phyloP scores from a whole-genome alignment of 2,797 vertebrate genomes.

The Euthynnus affinis region DNA sequence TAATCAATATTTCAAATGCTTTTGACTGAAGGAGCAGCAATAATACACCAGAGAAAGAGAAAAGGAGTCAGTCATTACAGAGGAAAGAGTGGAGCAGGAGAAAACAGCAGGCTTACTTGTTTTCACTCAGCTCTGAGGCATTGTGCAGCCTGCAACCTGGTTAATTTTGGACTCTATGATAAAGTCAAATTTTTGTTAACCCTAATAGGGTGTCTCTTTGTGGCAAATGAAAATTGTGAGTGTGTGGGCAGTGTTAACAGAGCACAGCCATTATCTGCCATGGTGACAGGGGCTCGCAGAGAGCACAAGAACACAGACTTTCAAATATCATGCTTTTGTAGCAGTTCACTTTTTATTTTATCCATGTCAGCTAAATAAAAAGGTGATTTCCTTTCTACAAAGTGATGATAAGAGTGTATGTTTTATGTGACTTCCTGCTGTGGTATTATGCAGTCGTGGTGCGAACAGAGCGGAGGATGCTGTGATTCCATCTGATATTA shows the following conservation, averaged over 20 bases:
- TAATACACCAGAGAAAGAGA: not conserved
- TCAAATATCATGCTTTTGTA: slow-evolving; percentile 9
- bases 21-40: not conserved
- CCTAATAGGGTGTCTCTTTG: not conserved
- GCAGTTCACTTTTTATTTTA: not conserved
- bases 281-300: not conserved
- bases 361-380: not conserved
- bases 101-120: not conserved
- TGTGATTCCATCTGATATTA: not conserved
- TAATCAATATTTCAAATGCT: slow-evolving; percentile 19
- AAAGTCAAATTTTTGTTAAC: slow-evolving; percentile 21
- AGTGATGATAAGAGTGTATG: not conserved
- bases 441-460: slow-evolving; percentile 9
- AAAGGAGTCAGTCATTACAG: not conserved
- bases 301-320: slow-evolving; percentile 24
- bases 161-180: slow-evolving; percentile 20
- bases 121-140: not conserved
- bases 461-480: not conserved
- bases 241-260: slow-evolving; percentile 2
- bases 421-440: slow-evolving; percentile 21
- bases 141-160: slow-evolving; percentile 7
- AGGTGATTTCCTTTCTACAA: not conserved
- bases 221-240: not conserved
- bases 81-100: not conserved
- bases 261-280: slow-evolving; percentile 29